Percentiles rank a stretch among this genome's conserved stretches.
These are phyloP conservation scores for Chascanopsetta lugubris DNA, from an alignment of 2,113 vertebrate genomes.

Conservation along the genomic window DNA sequence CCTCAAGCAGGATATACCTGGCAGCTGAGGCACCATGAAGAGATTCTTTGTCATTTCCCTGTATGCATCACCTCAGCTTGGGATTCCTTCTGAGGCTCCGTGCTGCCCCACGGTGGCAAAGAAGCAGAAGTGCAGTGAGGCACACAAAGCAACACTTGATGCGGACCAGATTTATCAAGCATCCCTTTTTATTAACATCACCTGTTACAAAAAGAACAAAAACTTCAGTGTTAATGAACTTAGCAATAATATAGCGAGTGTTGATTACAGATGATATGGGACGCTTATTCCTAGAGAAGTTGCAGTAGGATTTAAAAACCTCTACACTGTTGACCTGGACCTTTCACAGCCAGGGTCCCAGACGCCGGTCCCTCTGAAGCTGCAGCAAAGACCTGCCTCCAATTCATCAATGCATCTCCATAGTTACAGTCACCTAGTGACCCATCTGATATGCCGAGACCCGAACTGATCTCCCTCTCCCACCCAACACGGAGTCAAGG, in stretches of 20 bases:
- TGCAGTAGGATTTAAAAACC: slow-evolving; percentile 77
- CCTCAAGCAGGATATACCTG: background rate
- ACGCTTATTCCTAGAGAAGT: slow-evolving; percentile 72
- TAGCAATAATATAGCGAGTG: slow-evolving; percentile 79
- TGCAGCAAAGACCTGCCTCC: slow-evolving; percentile 51
- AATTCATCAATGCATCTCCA: slow-evolving; percentile 57
- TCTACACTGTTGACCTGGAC: slow-evolving; percentile 58
- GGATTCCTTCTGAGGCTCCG: slow-evolving; percentile 9
- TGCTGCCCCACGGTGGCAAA: slow-evolving; percentile 61
- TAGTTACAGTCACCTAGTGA: slow-evolving; percentile 61
- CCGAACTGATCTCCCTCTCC: slow-evolving; percentile 48
- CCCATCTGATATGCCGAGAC: slow-evolving; percentile 60
- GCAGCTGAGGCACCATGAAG: slow-evolving; percentile 2
- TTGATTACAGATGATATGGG: slow-evolving; percentile 75
- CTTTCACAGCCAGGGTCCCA: slow-evolving; percentile 52
- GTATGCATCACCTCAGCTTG: background rate
- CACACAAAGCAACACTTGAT: slow-evolving; percentile 27
- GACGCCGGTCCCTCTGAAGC: slow-evolving; percentile 47
- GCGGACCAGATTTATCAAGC: slow-evolving; percentile 77
- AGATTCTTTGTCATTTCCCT: background rate
- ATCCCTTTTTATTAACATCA: slow-evolving; percentile 86
- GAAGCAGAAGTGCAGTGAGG: slow-evolving; percentile 25
- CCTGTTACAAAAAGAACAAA: slow-evolving; percentile 84
- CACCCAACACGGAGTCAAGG: slow-evolving; percentile 56
- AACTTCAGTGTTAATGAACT: slow-evolving; percentile 83